Conservation (phyloP, 1,140 invertebrate genomes). For the Lordiphosa clarofinis region DNA sequence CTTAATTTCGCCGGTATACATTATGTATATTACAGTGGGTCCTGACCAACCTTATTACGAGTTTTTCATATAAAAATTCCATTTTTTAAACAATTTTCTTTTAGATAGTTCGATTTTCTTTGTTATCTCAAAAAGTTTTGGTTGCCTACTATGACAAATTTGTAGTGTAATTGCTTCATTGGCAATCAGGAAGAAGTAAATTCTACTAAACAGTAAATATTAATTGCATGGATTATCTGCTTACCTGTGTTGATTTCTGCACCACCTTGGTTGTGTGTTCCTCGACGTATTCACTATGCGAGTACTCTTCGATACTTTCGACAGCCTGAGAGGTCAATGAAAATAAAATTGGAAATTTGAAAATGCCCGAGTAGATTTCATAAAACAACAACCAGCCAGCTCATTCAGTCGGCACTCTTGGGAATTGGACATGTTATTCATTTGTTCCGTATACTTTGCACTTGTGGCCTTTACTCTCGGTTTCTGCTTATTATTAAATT, state of each 20-base stretch:
- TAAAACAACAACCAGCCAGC: conserved; percentile 13
- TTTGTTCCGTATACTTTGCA: conserved; percentile 56
- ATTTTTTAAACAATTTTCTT: too few relatives aligned
- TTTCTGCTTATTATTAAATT: conserved; percentile 69
- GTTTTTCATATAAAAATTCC: too few relatives aligned
- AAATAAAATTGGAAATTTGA: conserved; percentile 40
- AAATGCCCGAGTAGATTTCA: conserved; percentile 32
- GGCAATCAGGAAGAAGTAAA: too few relatives aligned
- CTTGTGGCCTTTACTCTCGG: conserved; percentile 30
- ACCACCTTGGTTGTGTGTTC: conserved; percentile 72
- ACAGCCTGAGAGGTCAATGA: conserved; percentile 73
- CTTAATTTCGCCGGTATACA: too few relatives aligned
- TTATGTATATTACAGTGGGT: too few relatives aligned
- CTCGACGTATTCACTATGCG: conserved; percentile 72
- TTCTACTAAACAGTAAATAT: too few relatives aligned
- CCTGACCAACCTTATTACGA: too few relatives aligned
- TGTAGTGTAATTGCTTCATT: too few relatives aligned
- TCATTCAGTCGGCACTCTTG: conserved; percentile 31
- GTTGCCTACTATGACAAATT: too few relatives aligned
- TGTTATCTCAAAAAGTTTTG: too few relatives aligned
- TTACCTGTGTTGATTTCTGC: conserved; percentile 67
- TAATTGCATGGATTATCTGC: too few relatives aligned
- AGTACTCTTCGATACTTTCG: conserved; percentile 77
- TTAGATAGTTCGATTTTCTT: too few relatives aligned
- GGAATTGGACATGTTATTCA: conserved; percentile 11